phyloP scores from a whole-genome alignment of 2,113 vertebrate species.

The Oncorhynchus nerka region DNA sequence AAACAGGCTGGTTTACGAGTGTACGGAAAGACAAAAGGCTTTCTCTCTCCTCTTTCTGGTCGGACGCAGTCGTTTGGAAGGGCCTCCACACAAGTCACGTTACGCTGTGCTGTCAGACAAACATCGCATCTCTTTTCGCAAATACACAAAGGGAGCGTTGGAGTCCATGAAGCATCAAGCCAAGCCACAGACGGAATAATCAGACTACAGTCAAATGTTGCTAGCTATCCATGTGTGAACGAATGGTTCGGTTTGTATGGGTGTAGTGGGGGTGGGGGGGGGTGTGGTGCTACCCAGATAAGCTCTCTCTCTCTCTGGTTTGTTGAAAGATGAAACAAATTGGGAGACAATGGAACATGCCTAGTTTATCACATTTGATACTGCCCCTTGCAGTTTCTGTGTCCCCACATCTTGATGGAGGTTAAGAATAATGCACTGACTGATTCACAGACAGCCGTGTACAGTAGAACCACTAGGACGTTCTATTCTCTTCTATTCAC shows the following conservation, averaged over 20 bases:
- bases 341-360: not conserved
- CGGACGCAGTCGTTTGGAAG: constrained; percentile 52
- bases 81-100: constrained; percentile 54
- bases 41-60: constrained; percentile 49
- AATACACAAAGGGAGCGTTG: constrained; percentile 70
- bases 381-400: constrained; percentile 12
- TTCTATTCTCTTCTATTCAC: not conserved
- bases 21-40: constrained; percentile 35
- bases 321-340: not conserved
- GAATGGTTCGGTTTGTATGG: not conserved
- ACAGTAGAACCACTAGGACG: not conserved
- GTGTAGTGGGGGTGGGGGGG: not conserved
- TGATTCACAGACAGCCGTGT: not conserved
- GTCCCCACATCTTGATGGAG: constrained; percentile 5
- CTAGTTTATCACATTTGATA: constrained; percentile 10
- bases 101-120: constrained; percentile 49
- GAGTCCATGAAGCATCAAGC: constrained; percentile 64
- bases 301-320: not conserved
- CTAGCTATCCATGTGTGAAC: constrained; percentile 38
- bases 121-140: constrained; percentile 31
- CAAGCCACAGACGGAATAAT: constrained; percentile 61
- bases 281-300: not conserved
- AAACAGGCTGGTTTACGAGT: not conserved
- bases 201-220: constrained; percentile 36
- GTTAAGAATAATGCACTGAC: not conserved